Evolutionary conservation across 2,888 invertebrate genomes (phyloP), one percentile per base, ranked within the genome.

Genomic region (Deilephila elpenor): DNA sequence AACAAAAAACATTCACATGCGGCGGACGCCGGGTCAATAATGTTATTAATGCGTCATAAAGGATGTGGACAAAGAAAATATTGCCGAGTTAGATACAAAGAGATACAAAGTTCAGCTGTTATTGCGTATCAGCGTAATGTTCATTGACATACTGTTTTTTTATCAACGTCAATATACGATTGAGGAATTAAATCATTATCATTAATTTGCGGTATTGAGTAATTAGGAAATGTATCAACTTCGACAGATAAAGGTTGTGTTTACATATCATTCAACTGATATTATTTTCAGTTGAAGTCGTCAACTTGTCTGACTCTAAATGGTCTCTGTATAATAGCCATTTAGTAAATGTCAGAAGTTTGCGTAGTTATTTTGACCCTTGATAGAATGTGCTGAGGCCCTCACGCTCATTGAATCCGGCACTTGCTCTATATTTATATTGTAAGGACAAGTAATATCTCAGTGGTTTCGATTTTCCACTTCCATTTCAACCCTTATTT

Each of bases 11-110:
- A 51, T 51, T 44, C 25, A 25, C 44, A 51, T 6, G 51, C 25
- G 44, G 17, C 67, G 17, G 64, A 5, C 25, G 44, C 17, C 17
- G 20, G 67, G 44, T 44, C 67, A 67, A 51, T 29, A 67, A 67
- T 67, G 44, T 44, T 51, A 67, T 29, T 29, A 67, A 67, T 67
- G 67, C 67, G 67, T 32, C 51, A 64, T 53, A 34, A 59, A 56
- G 34, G 59, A 59, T 56, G 37, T 20, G n/a, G 59, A 51, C 51
- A 61, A 71, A 71, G 59, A 59, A 59, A 34, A 59, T 44, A 59
- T 59, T 71, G 59, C 44, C 32, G n/a, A 53, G 61, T 59, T 62
- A 32, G 25, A n/a, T 44, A 44, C 44, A 67, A 67, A 67, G 70
- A 20, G 20, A 51, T 70, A 4, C 59, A 59, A 37, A 71, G 71